phyloP scores from a whole-genome alignment of 2,888 invertebrate genomes.

The Mechanitis mazaeus region DNA sequence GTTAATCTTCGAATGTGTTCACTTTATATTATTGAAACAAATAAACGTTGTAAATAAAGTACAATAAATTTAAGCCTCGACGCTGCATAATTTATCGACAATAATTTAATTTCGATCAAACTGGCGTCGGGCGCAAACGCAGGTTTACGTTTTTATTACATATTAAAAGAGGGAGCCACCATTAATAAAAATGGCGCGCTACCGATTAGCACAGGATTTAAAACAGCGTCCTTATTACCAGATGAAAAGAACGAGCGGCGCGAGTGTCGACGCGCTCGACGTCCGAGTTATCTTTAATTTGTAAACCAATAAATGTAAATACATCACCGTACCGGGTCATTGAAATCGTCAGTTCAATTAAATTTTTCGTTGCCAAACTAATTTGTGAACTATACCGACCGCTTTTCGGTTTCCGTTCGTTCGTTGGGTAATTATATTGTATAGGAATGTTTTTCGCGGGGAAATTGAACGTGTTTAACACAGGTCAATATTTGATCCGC shows the following conservation, averaged over 20 bases:
- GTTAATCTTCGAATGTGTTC: slow-evolving; percentile 35
- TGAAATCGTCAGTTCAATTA: slow-evolving; percentile 57
- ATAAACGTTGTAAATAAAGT: slow-evolving; percentile 41
- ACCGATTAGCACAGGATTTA: slow-evolving; percentile 45
- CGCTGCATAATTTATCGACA: slow-evolving; percentile 44
- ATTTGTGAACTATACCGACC: slow-evolving; percentile 65
- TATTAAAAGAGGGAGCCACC: slow-evolving; percentile 37
- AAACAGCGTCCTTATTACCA: slow-evolving; percentile 44
- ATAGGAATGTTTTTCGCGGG: slow-evolving; percentile 66
- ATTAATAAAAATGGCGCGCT: slow-evolving; percentile 45
- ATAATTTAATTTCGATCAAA: slow-evolving; percentile 42
- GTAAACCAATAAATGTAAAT: slow-evolving; percentile 75
- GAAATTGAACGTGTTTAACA: slow-evolving; percentile 65
- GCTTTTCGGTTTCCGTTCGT: slow-evolving; percentile 51
- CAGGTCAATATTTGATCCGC: slow-evolving; percentile 67
- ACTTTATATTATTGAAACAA: slow-evolving; percentile 44
- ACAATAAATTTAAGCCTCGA: slow-evolving; percentile 44
- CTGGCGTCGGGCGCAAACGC: slow-evolving; percentile 34
- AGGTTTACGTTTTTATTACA: slow-evolving; percentile 35
- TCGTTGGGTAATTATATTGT: slow-evolving; percentile 61
- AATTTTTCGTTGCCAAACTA: slow-evolving; percentile 66
- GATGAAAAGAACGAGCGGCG: slow-evolving; percentile 48
- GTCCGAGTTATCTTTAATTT: slow-evolving; percentile 68
- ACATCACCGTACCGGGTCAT: slow-evolving; percentile 51
- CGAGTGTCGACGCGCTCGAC: slow-evolving; percentile 40